These are phyloP conservation scores for Sipha flava DNA, from an alignment of 1,140 invertebrate species.

Conservation along the genomic window DNA sequence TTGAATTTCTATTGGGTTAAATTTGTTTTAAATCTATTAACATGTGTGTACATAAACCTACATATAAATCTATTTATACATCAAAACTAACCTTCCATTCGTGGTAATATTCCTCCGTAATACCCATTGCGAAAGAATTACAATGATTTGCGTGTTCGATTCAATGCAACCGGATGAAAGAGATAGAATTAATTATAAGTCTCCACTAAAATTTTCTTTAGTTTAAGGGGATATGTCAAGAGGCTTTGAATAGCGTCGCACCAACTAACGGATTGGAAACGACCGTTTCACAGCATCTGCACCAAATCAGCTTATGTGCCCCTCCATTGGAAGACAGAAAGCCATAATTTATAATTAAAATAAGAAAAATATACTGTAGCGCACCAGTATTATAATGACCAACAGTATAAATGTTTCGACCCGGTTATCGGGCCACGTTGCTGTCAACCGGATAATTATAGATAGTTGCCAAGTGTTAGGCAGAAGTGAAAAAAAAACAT, in stretches of 20 bases:
- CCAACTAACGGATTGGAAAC: conserved; percentile 9
- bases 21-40: too few species aligned
- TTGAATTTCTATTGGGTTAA: too few species aligned
- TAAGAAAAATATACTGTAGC: conserved; percentile 4
- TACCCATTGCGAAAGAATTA: not conserved
- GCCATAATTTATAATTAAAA: conserved; percentile 28
- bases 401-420: conserved; percentile 5
- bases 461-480: not conserved
- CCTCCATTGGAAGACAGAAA: conserved; percentile 4
- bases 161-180: too few species aligned
- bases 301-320: not conserved
- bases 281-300: not conserved
- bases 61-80: too few species aligned
- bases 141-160: too few species aligned
- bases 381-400: not conserved
- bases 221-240: not conserved
- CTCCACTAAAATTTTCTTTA: not conserved
- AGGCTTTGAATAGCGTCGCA: not conserved
- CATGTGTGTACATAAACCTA: too few species aligned
- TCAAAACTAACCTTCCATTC: conserved; percentile 23
- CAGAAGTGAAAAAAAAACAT: not conserved
- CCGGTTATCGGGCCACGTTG: not conserved
- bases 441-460: conserved; percentile 29
- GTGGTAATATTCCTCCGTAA: conserved; percentile 12
- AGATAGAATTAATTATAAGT: too few species aligned